Conservation (phyloP, 2,888 invertebrate genomes). For the Orgyia antiqua region DNA sequence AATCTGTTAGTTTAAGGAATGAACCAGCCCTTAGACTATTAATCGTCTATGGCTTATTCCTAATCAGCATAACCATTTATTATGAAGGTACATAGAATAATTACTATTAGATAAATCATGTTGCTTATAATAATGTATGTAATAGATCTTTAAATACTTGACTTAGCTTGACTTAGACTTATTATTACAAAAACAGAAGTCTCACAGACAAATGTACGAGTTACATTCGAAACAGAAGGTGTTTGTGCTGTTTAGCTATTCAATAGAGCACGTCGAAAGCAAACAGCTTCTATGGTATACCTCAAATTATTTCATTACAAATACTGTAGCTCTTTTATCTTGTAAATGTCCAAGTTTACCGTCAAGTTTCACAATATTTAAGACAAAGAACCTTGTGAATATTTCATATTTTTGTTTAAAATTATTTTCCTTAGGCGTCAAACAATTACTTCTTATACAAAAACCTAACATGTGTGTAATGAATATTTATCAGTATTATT, state of each 20-base stretch:
- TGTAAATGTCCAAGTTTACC: slow-evolving; percentile 56
- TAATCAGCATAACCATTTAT: no score
- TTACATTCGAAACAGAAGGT: slow-evolving; percentile 11
- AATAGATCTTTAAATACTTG: no score
- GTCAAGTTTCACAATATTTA: slow-evolving; percentile 53
- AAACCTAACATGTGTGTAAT: slow-evolving; percentile 21
- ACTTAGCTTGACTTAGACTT: no score
- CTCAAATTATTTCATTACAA: slow-evolving; percentile 37
- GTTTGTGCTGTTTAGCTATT: slow-evolving; percentile 18
- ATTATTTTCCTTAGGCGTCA: slow-evolving; percentile 44
- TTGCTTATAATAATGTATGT: no score
- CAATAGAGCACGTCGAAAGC: slow-evolving; percentile 12
- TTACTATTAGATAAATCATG: no score
- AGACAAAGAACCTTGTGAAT: slow-evolving; percentile 61
- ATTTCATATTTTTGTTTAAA: slow-evolving; percentile 57
- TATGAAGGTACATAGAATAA: no score
- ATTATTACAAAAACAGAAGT: no score
- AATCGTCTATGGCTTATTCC: no score
- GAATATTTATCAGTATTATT: slow-evolving; percentile 25
- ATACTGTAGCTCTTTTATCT: slow-evolving; percentile 50
- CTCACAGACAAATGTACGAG: no score
- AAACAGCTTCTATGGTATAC: slow-evolving; percentile 14
- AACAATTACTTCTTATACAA: slow-evolving; percentile 53
- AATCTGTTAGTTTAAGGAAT: no score
- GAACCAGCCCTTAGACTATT: no score